Conservation (phyloP, 2,888 invertebrate genomes). For the Mythimna albipuncta region DNA sequence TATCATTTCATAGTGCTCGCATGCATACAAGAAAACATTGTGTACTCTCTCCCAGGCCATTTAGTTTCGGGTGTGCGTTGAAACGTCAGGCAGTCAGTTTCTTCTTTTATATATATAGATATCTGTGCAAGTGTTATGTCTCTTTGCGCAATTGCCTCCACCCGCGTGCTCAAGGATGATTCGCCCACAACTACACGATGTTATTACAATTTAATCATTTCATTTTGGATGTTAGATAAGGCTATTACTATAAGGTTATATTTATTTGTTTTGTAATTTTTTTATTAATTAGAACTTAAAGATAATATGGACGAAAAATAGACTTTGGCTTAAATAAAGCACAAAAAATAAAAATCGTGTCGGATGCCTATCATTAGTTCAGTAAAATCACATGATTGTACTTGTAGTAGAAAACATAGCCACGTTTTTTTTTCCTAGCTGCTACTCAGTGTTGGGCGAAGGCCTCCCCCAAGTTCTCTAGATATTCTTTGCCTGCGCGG, state of each 20-base stretch:
- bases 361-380: neutral
- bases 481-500: too few species aligned
- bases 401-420: neutral
- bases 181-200: conserved; percentile 43
- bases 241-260: conserved; percentile 18
- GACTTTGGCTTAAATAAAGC: neutral
- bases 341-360: neutral
- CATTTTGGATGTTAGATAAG: conserved; percentile 45
- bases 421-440: too few species aligned
- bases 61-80: too few species aligned
- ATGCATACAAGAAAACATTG: too few species aligned
- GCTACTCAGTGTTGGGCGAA: too few species aligned
- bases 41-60: too few species aligned
- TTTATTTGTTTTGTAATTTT: conserved; percentile 34
- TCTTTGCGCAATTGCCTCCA: conserved; percentile 63
- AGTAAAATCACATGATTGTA: neutral
- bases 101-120: neutral
- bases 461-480: too few species aligned
- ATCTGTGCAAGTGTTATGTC: neutral
- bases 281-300: neutral
- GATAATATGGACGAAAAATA: neutral
- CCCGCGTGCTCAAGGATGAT: conserved; percentile 67
- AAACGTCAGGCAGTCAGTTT: too few species aligned
- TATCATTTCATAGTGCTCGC: too few species aligned
- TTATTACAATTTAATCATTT: conserved; percentile 56